Percentiles rank a stretch among this genome's conserved stretches.
phyloP scores from a whole-genome alignment of 1,140 invertebrate species.

The Plutomurus gul region DNA sequence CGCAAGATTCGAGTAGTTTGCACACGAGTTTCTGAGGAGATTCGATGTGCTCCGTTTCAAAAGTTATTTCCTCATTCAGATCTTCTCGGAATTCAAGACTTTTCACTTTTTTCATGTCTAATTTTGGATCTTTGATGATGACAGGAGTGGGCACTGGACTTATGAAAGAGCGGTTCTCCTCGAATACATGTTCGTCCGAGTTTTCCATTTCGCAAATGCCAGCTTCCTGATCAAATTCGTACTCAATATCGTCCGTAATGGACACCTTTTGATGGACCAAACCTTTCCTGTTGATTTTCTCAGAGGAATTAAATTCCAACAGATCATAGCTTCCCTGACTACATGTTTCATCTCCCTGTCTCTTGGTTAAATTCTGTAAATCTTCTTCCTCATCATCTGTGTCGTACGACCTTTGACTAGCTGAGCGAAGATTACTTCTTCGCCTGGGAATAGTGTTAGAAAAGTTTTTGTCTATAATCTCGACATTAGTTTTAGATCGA shows the following conservation, averaged over 20 bases:
- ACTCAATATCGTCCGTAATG: conserved; percentile 30
- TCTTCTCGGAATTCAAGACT: conserved; percentile 8
- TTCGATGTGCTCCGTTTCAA: not conserved
- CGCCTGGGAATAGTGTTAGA: conserved; percentile 35
- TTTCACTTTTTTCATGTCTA: not conserved
- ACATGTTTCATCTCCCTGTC: conserved; percentile 40
- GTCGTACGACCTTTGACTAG: conserved; percentile 21
- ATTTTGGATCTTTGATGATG: not conserved
- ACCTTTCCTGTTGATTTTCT: not conserved
- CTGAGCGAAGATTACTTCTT: not conserved
- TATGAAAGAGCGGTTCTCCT: not conserved
- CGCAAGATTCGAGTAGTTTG: not conserved
- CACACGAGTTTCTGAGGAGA: not conserved
- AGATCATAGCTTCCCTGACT: conserved; percentile 51
- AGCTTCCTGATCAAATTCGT: not conserved
- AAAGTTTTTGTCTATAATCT: not conserved
- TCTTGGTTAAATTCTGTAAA: conserved; percentile 11
- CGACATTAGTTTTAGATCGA: not conserved
- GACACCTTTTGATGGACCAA: conserved; percentile 41
- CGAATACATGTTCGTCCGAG: not conserved
- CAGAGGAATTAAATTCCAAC: conserved; percentile 17
- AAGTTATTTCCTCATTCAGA: not conserved
- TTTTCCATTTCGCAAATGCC: too few relatives aligned
- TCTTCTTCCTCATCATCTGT: conserved; percentile 29
- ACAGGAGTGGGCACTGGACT: too few relatives aligned